These are phyloP conservation scores for Meandrusa payeni DNA, from an alignment of 2,888 invertebrate genomes.

Conservation along the genomic window DNA sequence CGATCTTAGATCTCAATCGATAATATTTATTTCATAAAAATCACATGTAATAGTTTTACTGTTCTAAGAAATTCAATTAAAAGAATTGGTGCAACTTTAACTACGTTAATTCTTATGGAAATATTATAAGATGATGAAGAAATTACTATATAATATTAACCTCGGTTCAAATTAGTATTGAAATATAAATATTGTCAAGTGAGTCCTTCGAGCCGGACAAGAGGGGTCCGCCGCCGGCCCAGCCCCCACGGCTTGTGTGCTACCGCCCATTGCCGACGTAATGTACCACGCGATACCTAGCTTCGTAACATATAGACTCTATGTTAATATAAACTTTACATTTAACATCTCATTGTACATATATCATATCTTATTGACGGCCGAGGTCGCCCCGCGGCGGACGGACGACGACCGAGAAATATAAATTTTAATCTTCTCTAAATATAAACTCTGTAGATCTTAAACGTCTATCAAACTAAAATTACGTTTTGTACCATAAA, in stretches of 20 bases:
- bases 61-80: no score
- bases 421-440: slow-evolving; percentile 54
- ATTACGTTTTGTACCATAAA: slow-evolving; percentile 76
- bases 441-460: slow-evolving; percentile 74
- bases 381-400: slow-evolving; percentile 22
- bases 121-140: no score
- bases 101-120: no score
- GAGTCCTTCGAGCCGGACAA: slow-evolving; percentile 28
- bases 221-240: slow-evolving; percentile 35
- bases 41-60: no score
- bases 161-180: no score
- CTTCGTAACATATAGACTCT: slow-evolving; percentile 51
- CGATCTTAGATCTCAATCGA: no score
- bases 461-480: slow-evolving; percentile 75
- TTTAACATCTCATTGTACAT: slow-evolving; percentile 47
- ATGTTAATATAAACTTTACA: slow-evolving; percentile 50
- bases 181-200: background rate
- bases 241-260: slow-evolving; percentile 36
- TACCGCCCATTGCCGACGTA: slow-evolving; percentile 49
- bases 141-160: no score
- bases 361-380: slow-evolving; percentile 44
- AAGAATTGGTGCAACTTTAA: no score
- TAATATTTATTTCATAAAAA: no score
- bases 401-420: slow-evolving; percentile 31
- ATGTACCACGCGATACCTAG: slow-evolving; percentile 51